phyloP scores from a whole-genome alignment of 2,113 vertebrate genomes.

The Pseudopodoces humilis region DNA sequence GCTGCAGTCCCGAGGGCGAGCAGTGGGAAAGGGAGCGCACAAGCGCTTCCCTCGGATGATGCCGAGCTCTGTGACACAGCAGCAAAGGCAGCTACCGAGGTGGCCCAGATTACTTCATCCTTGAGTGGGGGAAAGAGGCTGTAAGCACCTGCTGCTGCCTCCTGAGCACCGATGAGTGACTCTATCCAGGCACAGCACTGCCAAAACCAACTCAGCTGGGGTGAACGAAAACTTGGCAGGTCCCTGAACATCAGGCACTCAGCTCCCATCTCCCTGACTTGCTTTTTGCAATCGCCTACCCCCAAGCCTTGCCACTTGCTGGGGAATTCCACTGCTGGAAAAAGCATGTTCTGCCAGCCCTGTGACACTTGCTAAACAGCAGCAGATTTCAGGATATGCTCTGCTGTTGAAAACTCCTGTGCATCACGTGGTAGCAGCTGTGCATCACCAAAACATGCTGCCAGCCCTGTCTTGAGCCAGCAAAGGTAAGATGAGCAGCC shows the following conservation, averaged over 20 bases:
- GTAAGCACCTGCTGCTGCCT: neutral
- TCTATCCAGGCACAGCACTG: neutral
- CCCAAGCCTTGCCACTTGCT: neutral
- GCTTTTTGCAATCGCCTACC: neutral
- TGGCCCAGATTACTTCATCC: neutral
- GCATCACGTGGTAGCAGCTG: neutral
- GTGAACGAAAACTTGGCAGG: neutral
- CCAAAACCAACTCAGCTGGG: neutral
- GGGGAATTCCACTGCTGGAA: neutral
- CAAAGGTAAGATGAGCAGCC: conserved; percentile 2
- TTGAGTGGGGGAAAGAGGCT: neutral
- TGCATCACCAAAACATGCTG: neutral
- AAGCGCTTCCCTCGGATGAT: rapidly evolving
- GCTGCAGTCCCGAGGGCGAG: rapidly evolving
- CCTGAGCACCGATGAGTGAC: neutral
- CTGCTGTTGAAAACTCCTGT: neutral
- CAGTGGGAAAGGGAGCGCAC: neutral
- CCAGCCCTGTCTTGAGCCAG: neutral
- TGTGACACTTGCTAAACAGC: neutral
- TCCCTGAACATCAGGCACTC: neutral
- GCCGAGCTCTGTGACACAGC: neutral
- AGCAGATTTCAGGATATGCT: neutral
- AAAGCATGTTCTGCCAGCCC: neutral
- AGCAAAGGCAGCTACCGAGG: neutral
- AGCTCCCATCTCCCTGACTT: neutral